A percentile compares a stretch with the other conserved stretches of the same genome.
Conservation (phyloP, 2,113 vertebrate genomes). For the Stercorarius parasiticus region DNA sequence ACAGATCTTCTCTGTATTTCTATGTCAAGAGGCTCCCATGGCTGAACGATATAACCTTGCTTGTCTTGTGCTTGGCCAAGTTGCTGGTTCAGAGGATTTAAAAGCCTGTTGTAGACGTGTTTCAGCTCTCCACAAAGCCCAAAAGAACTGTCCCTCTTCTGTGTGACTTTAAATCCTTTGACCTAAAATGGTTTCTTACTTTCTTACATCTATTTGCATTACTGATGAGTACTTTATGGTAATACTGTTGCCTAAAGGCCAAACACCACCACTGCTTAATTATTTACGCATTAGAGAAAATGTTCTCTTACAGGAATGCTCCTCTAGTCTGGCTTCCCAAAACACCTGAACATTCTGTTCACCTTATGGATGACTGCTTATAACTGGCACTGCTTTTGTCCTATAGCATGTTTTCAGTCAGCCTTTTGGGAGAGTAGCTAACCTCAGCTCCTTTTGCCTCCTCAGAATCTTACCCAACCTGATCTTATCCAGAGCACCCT, state of each 20-base stretch:
- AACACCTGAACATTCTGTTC: not conserved
- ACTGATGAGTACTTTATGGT: not conserved
- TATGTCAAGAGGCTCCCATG: not conserved
- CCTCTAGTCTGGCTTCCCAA: not conserved
- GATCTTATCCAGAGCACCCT: not conserved
- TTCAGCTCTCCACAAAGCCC: not conserved
- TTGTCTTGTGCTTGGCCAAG: not conserved
- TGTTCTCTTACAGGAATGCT: not conserved
- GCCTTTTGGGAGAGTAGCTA: not conserved
- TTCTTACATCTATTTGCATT: not conserved
- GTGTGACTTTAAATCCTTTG: not conserved
- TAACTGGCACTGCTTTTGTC: not conserved
- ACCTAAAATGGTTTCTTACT: not conserved
- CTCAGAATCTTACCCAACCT: not conserved
- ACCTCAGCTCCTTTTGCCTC: not conserved
- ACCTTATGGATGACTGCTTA: not conserved
- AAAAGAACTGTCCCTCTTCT: not conserved
- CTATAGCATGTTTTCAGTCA: not conserved
- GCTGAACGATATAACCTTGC: not conserved
- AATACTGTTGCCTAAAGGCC: not conserved
- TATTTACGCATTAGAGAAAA: not conserved
- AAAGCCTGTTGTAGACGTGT: not conserved
- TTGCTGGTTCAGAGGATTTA: not conserved
- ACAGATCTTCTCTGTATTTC: not conserved
- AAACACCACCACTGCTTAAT: not conserved